Base-by-base conservation (phyloP, 53 echinoderm and acorn worm species). In the Patiria pectinifera region DNA sequence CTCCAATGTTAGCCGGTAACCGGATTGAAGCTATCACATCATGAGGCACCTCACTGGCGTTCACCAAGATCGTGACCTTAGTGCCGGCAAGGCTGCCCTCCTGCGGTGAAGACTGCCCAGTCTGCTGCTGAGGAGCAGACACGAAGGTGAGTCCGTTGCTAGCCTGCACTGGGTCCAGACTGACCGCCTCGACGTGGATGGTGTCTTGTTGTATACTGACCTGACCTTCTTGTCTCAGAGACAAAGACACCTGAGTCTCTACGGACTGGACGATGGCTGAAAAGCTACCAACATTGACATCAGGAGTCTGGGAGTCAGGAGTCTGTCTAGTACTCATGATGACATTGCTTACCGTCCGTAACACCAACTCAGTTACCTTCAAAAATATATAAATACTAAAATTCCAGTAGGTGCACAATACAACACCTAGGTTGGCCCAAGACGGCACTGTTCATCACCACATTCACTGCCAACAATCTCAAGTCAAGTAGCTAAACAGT, bases 351-450 rank as follows among this genome's bases (percentile, higher is more conserved):
- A 95, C 87, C 14, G 93, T 95, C 62, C 87, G 76, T 0, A 93
- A 78, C 22, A 95, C 93, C 7, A 92, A 72, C 24, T 77, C 59
- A 21, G 93, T 84, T 18, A 95, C 95, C 95, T 95, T 18, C 26
- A 6, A 15, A 16, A 63, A 15, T 15, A n/a, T 63, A 3, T 5
- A 2, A 13, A 3, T 16, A 63, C 18, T 15, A 2, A 12, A 15
- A 2, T 16, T 12, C 18, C n/a, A n/a, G n/a, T n/a, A n/a, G n/a
- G n/a, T n/a, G n/a, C n/a, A n/a, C n/a, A n/a, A n/a, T n/a, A n/a
- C n/a, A n/a, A 59, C 60, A 6, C 6, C 6, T 59, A 6, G n/a
- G n/a, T n/a, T n/a, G n/a, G n/a, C n/a, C 60, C 6, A 59, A 59
- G 60, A 11, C 6, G 6, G 6, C n/a, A n/a, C n/a, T n/a, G n/a